A percentile compares a stretch with the other conserved stretches of the same genome.
phyloP scores from a whole-genome alignment of 2,888 invertebrate genomes.

The Platycnemis pennipes region DNA sequence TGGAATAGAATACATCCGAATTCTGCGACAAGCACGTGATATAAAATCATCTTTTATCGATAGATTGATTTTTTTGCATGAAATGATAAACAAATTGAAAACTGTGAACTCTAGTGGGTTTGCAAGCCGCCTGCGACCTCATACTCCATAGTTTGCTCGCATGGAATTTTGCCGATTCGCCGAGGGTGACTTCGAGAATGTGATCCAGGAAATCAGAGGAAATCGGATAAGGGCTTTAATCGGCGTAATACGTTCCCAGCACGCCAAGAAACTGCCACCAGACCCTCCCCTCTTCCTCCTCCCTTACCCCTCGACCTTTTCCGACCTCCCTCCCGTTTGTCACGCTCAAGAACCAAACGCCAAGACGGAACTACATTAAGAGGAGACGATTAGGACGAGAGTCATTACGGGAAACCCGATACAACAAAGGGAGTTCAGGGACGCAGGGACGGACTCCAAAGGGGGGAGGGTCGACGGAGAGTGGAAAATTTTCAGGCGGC shows the following conservation, averaged over 20 bases:
- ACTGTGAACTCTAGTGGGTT: too few relatives aligned
- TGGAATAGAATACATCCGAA: too few relatives aligned
- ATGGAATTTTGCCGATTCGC: too few relatives aligned
- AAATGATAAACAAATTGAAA: too few relatives aligned
- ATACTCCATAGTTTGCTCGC: too few relatives aligned
- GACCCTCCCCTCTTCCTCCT: not conserved
- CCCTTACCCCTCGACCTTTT: not conserved
- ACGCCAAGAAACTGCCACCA: conserved; percentile 14
- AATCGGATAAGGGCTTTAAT: not conserved
- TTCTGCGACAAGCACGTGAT: too few relatives aligned
- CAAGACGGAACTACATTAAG: not conserved
- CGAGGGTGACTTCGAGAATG: not conserved
- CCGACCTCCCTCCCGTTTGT: not conserved
- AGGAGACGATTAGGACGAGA: not conserved
- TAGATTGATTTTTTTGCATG: too few relatives aligned
- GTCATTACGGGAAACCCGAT: conserved; percentile 23
- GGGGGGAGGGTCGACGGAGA: not conserved
- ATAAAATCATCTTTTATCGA: too few relatives aligned
- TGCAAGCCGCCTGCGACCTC: too few relatives aligned
- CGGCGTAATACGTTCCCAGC: not conserved
- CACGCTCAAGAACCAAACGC: not conserved
- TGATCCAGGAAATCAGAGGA: not conserved
- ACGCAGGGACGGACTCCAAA: not conserved
- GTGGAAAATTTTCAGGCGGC: not conserved
- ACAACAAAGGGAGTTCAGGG: not conserved